Base-by-base conservation (phyloP, 2,888 invertebrate species). In the Notodonta dromedarius region DNA sequence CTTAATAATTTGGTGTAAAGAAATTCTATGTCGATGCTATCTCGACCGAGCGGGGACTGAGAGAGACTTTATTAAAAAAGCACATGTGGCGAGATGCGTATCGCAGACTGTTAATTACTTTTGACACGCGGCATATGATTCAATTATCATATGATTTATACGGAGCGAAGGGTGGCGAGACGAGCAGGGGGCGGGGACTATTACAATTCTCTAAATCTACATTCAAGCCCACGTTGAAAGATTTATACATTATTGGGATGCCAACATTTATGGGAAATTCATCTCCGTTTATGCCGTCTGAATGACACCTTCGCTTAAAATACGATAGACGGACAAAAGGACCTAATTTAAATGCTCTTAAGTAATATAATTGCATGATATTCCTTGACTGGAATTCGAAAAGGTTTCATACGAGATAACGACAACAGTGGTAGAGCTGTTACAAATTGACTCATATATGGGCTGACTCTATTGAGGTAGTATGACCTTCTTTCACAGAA, bases 51-150 rank as follows among this genome's bases (percentile, higher is more conserved):
- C 87, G 91, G 90, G 89, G 90, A 83, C 86, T 77, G 87, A 86
- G 88, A 83, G 67, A 82, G 87, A 88, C 80, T 79, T 88, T 90
- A 91, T 93, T 91, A 92, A 92, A 93, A 93, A 93, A 86, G 86
- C 92, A 92, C 92, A 93, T 93, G 92, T 91, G 90, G 83, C 82
- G 84, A 91, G 92, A 93, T 93, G 90, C 82, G 88, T 93, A 93
- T 93, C 92, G 88, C 93, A 90, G 87, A 82, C 84, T 88, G 91
- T 92, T 93, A 92, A 93, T 93, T 93, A 91, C 93, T 89, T 92
- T 84, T 92, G 93, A 93, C 93, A 90, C 85, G 90, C 91, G 88
- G 93, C 93, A 93, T 93, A 93, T 93, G 93, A 93, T 93, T 93
- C 93, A 93, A 93, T 93, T 93, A 93, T 89, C 90, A 84, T 90